Conservation (phyloP, 2,113 vertebrate genomes). For the Melospiza melodia region DNA sequence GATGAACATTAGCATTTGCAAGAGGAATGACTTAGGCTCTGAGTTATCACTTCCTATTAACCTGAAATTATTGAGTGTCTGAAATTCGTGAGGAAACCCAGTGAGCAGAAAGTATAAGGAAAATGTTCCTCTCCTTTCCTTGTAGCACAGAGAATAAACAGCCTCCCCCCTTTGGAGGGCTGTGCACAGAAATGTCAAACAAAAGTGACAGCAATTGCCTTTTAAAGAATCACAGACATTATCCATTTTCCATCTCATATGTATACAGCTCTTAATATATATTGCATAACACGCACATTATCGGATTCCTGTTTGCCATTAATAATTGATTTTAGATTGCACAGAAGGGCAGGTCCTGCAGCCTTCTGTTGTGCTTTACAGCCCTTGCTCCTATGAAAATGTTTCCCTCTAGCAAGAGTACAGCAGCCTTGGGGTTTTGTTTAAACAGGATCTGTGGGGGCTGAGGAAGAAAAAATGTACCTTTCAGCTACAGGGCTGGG, state of each 20-base stretch:
- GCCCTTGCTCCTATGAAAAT: background rate
- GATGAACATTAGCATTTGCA: slow-evolving; percentile 53
- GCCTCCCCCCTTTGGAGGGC: background rate
- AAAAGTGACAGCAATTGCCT: background rate
- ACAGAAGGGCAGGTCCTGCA: background rate
- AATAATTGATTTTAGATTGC: background rate
- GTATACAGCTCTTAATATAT: background rate
- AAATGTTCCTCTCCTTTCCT: background rate
- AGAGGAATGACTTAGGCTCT: slow-evolving; percentile 39
- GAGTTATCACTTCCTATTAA: slow-evolving; percentile 61
- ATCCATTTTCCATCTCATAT: background rate
- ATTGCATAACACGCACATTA: background rate
- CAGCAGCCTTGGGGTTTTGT: background rate
- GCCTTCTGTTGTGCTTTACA: background rate
- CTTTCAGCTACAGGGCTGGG: background rate
- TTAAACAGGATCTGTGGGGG: background rate
- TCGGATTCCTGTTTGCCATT: background rate
- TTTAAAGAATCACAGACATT: background rate
- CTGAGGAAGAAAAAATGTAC: background rate
- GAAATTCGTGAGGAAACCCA: slow-evolving; percentile 18
- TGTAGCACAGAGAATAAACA: slow-evolving; percentile 23
- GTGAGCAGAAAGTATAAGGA: slow-evolving; percentile 33
- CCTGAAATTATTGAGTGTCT: slow-evolving; percentile 51
- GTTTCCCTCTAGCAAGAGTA: background rate
- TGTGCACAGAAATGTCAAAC: background rate